These are phyloP conservation scores for Caenorhabditis doughertyi DNA, from an alignment of 2,888 invertebrate species.

Conservation along the genomic window DNA sequence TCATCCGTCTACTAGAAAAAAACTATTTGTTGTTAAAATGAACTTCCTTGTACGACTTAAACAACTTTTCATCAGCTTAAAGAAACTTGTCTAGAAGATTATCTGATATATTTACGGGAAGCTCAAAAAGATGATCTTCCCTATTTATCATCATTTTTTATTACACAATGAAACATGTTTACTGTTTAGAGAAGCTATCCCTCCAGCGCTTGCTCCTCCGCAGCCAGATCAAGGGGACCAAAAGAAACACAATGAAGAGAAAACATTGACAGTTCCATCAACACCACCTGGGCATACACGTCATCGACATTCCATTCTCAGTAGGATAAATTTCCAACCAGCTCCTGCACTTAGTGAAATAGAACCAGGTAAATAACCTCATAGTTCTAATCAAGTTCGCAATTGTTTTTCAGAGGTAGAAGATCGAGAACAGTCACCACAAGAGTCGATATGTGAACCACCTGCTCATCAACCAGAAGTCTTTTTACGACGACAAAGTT, in stretches of 20 bases:
- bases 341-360: constrained; percentile 64
- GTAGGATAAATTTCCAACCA: constrained; percentile 68
- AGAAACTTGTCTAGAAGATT: constrained; percentile 27
- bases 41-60: neutral
- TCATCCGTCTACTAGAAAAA: constrained; percentile 4
- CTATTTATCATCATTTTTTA: constrained; percentile 15
- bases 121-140: constrained; percentile 26
- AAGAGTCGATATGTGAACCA: constrained; percentile 58
- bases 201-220: constrained; percentile 29
- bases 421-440: constrained; percentile 54
- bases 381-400: neutral
- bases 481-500: constrained; percentile 54
- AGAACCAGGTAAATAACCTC: constrained; percentile 58
- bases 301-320: constrained; percentile 65
- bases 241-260: constrained; percentile 19
- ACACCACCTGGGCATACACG: constrained; percentile 42
- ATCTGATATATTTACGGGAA: constrained; percentile 14
- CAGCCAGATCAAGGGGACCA: constrained; percentile 23
- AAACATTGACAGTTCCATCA: neutral
- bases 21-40: neutral
- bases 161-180: neutral
- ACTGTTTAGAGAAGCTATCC: constrained; percentile 49
- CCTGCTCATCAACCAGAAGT: constrained; percentile 64
- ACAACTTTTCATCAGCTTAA: neutral
- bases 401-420: constrained; percentile 48